Evolutionary conservation across 1,140 invertebrate species (phyloP), one percentile per base, ranked within the genome.

Genomic region (Drosophila hydei): DNA sequence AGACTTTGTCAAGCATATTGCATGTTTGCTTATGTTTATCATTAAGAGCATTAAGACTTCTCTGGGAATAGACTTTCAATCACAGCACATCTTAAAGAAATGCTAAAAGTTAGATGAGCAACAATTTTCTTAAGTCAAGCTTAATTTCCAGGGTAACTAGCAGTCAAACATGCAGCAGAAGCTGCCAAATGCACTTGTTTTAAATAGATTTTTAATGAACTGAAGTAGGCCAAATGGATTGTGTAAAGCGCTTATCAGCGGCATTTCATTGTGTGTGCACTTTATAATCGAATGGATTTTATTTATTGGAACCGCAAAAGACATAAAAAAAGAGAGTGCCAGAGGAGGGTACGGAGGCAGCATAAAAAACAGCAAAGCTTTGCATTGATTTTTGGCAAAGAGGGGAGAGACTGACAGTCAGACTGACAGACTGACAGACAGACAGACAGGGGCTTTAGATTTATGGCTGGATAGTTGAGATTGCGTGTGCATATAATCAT

Each of bases 191-290:
- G 62, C 55, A 19, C 38, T 14, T 52, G 27, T 12, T 74, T 89
- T 79, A 79, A 89, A 88, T 88, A 88, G 84, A 81, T 88, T 88
- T 89, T 88, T 88, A 88, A 88, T 88, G 83, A 88, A 88, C 54
- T 73, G 55, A 84, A 89, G 84, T 89, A 89, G 84, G 84, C 72
- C 83, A 88, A 87, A 78, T 88, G 83, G 74, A 72, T 81, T 74
- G 72, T 83, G 61, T 54, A 63, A 59, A 63, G 47, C 45, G 55
- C 83, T 87, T 87, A 87, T 87, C 83, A 83, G 81, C 48, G 40
- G 40, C 72, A 58, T 88, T 83, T 75, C 83, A 88, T 88, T 88
- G 75, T 84, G 75, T 84, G 75, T 71, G 75, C 75, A 75, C 60
- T 88, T 88, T 83, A 72, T 88, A 88, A 87, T 88, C 83, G 71